These are phyloP conservation scores for Caracal caracal DNA, from an alignment of 2,113 vertebrate genomes.

Conservation along the genomic window DNA sequence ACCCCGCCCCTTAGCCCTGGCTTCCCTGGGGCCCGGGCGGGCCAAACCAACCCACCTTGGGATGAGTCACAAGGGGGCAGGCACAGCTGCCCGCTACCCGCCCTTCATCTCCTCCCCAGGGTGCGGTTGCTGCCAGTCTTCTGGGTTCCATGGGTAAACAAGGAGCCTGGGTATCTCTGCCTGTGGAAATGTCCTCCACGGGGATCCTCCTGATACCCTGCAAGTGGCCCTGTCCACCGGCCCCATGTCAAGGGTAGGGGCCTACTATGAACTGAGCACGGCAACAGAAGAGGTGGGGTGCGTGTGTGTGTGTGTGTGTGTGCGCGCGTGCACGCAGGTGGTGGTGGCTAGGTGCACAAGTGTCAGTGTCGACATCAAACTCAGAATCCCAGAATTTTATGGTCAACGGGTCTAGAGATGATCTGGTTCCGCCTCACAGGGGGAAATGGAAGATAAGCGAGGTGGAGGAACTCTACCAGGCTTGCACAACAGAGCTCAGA, in stretches of 20 bases:
- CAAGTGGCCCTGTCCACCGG: neutral
- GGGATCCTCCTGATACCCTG: neutral
- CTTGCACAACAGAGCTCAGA: neutral
- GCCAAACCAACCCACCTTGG: conserved; percentile 60
- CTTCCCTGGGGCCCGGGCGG: conserved; percentile 56
- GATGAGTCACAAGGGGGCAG: conserved; percentile 72
- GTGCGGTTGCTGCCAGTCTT: conserved; percentile 48
- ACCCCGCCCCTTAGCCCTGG: neutral
- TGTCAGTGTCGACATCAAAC: neutral
- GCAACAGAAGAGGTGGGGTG: neutral
- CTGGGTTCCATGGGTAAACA: conserved; percentile 56
- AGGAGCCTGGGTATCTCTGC: conserved; percentile 39
- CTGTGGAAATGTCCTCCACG: neutral
- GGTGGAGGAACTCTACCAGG: neutral
- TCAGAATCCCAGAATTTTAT: neutral
- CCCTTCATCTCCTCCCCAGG: conserved; percentile 55
- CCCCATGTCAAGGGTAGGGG: neutral
- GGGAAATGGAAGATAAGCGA: neutral
- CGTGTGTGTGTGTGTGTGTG: too few species aligned
- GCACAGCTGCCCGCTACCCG: neutral
- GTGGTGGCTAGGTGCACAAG: neutral
- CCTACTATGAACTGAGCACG: neutral
- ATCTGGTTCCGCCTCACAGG: neutral
- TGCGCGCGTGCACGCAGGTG: too few species aligned
- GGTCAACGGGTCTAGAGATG: neutral